Base-by-base conservation (phyloP, 2,113 vertebrate genomes). In the Thalassarche chlororhynchos region DNA sequence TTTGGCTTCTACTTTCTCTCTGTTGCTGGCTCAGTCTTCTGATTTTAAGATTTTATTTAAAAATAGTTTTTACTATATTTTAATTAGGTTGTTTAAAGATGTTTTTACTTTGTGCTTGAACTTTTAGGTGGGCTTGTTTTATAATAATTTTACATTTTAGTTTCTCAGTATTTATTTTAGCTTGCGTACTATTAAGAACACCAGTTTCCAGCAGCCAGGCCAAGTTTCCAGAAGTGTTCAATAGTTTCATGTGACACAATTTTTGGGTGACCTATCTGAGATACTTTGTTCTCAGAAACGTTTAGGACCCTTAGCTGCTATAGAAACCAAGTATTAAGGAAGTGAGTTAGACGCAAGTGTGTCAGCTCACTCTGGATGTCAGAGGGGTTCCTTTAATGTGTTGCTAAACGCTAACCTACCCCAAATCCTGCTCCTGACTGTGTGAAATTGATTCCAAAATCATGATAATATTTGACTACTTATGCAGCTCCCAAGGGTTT, bases 221-320 rank as follows among this genome's bases (percentile, higher is more conserved):
- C 97, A 97, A 96, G 76, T 97, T 97, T 97, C 95, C 94, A 96
- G 64, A 84, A 94, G 68, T 47, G 58, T 94, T 93, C 26, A 95
- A 89, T 95, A 94, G 82, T 80, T 94, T 95, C 87, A 93, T 74
- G 89, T 90, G 87, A 93, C 91, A 93, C 49, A 76, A 84, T 70
- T 97, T 93, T 95, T 91, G 78, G 54, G 91, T 94, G 78, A 90
- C 78, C 89, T 93, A 85, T 89, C 93, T 83, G 87, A 94, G 77
- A 89, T 79, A 54, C 58, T 85, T 96, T 49, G 12, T 80, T 95
- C 87, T 94, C 75, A 94, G 75, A 88, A 87, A 21, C 42, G 47
- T 69, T 87, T 68, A 87, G 84, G 84, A 83, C 54, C 51, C 38
- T 85, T 54, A 66, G 38, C 54, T 82, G 51, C n/a, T 89, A 42